phyloP scores from a whole-genome alignment of 2,888 invertebrate genomes.

The Tetanocera ferruginea region DNA sequence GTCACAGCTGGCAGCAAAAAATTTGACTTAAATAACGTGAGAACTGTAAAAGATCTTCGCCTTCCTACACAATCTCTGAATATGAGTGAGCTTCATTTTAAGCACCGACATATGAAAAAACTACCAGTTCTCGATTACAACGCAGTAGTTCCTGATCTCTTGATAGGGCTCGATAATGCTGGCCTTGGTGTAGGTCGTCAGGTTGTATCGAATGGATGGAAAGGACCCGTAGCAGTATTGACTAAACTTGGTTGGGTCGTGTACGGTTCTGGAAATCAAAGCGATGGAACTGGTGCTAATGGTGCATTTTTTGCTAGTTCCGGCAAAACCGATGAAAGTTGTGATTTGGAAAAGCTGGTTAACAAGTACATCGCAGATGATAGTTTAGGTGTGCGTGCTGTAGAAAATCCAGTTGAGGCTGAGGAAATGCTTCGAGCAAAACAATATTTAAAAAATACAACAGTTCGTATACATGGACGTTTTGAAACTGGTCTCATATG shows the following conservation, averaged over 20 bases:
- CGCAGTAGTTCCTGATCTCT: background rate
- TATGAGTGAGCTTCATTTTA: background rate
- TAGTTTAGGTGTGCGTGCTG: too few species aligned
- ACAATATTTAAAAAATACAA: background rate
- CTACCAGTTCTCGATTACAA: background rate
- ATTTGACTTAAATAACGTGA: background rate
- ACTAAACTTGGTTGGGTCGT: slow-evolving; percentile 6
- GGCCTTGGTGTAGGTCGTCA: background rate
- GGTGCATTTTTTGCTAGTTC: background rate
- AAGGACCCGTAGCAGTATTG: background rate
- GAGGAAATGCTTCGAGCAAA: too few species aligned
- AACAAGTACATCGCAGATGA: slow-evolving; percentile 7
- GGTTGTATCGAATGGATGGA: background rate
- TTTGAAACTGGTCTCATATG: slow-evolving; percentile 47
- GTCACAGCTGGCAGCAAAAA: background rate
- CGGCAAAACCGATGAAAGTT: background rate
- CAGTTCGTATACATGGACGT: background rate
- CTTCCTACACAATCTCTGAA: too few species aligned
- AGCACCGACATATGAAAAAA: background rate
- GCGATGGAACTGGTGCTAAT: background rate
- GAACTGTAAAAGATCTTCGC: too few species aligned
- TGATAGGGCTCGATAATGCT: slow-evolving; percentile 1
- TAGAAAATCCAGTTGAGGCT: too few species aligned
- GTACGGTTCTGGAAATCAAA: background rate
- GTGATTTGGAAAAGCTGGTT: slow-evolving; percentile 9